phyloP scores from a whole-genome alignment of 2,888 invertebrate genomes.

The Ichneumoninae sp. region DNA sequence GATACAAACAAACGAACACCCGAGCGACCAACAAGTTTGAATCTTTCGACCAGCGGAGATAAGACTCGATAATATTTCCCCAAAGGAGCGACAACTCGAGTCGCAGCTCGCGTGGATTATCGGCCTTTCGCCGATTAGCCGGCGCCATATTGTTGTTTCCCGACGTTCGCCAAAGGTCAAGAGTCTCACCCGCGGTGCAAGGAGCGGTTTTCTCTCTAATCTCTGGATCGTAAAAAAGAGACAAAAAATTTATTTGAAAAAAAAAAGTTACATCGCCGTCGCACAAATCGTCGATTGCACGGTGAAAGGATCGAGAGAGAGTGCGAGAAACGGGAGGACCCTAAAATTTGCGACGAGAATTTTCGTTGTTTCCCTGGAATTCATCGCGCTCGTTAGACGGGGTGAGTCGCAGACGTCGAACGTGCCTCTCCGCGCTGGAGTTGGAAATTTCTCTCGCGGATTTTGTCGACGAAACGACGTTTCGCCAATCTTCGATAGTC shows the following conservation, averaged over 20 bases:
- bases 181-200: conserved; percentile 50
- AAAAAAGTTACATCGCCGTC: not conserved
- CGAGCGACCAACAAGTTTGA: not conserved
- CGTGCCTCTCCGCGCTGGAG: not conserved
- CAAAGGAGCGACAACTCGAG: not conserved
- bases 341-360: not conserved
- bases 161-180: conserved; percentile 41
- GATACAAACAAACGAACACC: not conserved
- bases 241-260: not conserved
- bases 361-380: not conserved
- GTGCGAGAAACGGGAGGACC: not conserved
- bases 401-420: conserved; percentile 25
- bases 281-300: not conserved
- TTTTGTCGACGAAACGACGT: not conserved
- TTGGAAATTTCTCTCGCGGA: not conserved
- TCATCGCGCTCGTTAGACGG: not conserved
- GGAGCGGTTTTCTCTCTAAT: conserved; percentile 59
- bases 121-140: conserved; percentile 12
- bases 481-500: not conserved
- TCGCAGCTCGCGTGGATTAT: not conserved
- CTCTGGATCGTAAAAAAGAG: not conserved
- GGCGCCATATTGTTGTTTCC: conserved; percentile 67
- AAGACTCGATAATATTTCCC: not conserved
- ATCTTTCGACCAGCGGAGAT: not conserved
- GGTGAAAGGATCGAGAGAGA: not conserved